Evolutionary conservation across 2,888 invertebrate species (phyloP).

Genomic region (Troilus luridus): DNA sequence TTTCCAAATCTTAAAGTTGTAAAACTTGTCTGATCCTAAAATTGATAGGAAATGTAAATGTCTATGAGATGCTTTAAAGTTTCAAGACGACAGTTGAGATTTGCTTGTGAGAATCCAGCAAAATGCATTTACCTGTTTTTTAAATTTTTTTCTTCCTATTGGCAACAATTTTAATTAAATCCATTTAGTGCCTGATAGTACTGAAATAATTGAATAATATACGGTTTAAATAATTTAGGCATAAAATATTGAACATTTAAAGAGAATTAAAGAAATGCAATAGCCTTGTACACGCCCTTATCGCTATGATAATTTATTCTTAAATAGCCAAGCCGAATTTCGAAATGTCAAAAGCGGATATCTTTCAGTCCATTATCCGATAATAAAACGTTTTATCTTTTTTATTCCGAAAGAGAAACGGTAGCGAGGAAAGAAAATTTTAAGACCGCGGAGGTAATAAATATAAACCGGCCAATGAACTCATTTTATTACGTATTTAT

Average conservation of each 20-base stretch:
- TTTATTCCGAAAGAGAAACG: background rate
- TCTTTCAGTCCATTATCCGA: constrained; percentile 42
- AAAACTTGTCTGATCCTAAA: too few relatives aligned
- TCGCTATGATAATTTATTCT: constrained; percentile 14
- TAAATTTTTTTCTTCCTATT: too few relatives aligned
- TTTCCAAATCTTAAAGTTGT: too few relatives aligned
- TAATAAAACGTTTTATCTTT: constrained; percentile 37
- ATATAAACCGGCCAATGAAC: background rate
- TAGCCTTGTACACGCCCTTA: background rate
- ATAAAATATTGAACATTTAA: background rate
- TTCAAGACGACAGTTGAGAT: too few relatives aligned
- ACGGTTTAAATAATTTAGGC: background rate
- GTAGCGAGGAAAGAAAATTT: constrained; percentile 24
- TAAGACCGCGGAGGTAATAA: background rate
- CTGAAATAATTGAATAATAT: background rate
- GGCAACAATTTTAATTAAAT: background rate
- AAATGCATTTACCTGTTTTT: too few relatives aligned
- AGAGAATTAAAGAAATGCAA: background rate
- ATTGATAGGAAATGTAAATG: too few relatives aligned
- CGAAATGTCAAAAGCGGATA: constrained; percentile 33
- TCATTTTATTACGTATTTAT: background rate
- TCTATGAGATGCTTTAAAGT: too few relatives aligned
- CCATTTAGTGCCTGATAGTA: background rate
- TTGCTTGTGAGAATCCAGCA: too few relatives aligned
- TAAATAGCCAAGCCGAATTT: constrained; percentile 26